Evolutionary conservation across 2,888 invertebrate genomes (phyloP).

Genomic region (Melolontha melolontha): DNA sequence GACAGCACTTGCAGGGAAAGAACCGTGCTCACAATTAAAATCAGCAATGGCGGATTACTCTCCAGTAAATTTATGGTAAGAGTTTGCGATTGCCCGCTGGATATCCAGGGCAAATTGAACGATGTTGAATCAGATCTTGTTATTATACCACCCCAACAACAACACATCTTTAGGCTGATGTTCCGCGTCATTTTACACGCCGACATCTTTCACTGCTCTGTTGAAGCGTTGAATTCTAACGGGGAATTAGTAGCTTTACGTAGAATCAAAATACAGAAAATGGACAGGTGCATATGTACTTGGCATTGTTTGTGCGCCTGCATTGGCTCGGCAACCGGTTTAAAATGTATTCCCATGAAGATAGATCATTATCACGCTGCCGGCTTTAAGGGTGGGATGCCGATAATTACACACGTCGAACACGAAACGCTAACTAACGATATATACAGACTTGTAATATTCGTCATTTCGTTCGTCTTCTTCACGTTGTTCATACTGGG

Average conservation of each 20-base stretch:
- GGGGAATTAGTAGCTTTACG: conserved; percentile 71
- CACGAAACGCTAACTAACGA: conserved; percentile 59
- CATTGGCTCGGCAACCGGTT: conserved; percentile 63
- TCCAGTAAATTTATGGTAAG: conserved; percentile 61
- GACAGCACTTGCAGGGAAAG: conserved; percentile 69
- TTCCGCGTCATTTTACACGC: conserved; percentile 66
- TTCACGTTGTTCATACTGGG: conserved; percentile 64
- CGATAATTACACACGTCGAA: conserved; percentile 58
- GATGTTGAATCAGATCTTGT: conserved; percentile 62
- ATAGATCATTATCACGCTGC: conserved; percentile 66
- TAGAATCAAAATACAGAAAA: conserved; percentile 70
- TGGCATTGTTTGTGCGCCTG: conserved; percentile 76
- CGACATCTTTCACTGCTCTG: conserved; percentile 69
- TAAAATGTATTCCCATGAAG: conserved; percentile 64
- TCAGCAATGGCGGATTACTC: conserved; percentile 72
- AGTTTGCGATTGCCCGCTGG: conserved; percentile 65
- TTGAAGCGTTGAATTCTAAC: conserved; percentile 69
- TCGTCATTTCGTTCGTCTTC: conserved; percentile 56
- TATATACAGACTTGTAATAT: conserved; percentile 51
- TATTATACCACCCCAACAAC: conserved; percentile 70
- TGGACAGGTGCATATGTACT: conserved; percentile 75
- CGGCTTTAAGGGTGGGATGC: conserved; percentile 67
- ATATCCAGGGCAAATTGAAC: conserved; percentile 63
- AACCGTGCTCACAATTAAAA: conserved; percentile 69
- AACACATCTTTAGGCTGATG: conserved; percentile 67